These are phyloP conservation scores for Herminia tarsipennalis DNA, from an alignment of 2,888 invertebrate genomes.

Conservation along the genomic window DNA sequence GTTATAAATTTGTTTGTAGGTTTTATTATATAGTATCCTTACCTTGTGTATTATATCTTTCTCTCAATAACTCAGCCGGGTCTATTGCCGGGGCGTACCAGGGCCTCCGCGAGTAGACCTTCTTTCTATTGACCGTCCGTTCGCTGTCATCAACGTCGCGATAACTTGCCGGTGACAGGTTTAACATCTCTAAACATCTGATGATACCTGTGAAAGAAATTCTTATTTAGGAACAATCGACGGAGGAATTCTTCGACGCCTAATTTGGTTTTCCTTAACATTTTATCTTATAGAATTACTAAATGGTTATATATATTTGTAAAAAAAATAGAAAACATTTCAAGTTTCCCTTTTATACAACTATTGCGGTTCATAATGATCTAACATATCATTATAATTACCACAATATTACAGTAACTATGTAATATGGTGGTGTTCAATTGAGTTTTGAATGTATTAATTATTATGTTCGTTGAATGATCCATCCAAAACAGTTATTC, in stretches of 20 bases:
- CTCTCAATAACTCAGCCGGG: conserved; percentile 56
- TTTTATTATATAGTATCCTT: conserved; percentile 7
- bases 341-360: too few relatives aligned
- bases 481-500: too few relatives aligned
- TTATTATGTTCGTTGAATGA: too few relatives aligned
- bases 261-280: neutral
- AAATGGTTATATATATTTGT: neutral
- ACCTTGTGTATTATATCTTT: conserved; percentile 50
- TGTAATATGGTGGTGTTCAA: too few relatives aligned
- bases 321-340: too few relatives aligned
- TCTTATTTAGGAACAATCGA: too few relatives aligned
- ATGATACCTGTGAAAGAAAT: conserved; percentile 66
- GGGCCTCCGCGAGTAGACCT: conserved; percentile 73
- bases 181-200: conserved; percentile 83
- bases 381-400: too few relatives aligned
- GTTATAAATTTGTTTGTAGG: neutral
- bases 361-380: too few relatives aligned
- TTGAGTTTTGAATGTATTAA: too few relatives aligned
- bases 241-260: too few relatives aligned
- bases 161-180: conserved; percentile 74
- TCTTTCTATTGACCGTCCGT: conserved; percentile 70
- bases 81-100: conserved; percentile 76
- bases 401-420: too few relatives aligned
- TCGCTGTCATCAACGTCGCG: conserved; percentile 68
- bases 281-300: neutral